A percentile compares a stretch with the other conserved stretches of the same genome.
phyloP scores from a whole-genome alignment of 2,888 invertebrate genomes.

The Margaritifera margaritifera region DNA sequence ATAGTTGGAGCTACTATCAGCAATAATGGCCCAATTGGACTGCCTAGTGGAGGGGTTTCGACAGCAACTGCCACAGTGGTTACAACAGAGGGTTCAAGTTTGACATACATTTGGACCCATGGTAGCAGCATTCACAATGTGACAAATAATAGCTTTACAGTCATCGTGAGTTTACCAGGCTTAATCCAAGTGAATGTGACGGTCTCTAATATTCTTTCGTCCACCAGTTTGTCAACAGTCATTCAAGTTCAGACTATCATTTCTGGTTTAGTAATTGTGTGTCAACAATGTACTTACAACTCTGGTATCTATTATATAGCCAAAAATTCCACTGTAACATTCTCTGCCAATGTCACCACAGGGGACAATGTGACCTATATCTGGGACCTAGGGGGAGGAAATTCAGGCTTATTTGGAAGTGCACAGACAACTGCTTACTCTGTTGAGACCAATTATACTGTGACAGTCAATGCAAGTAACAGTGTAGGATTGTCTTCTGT shows the following conservation, averaged over 20 bases:
- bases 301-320: slow-evolving; percentile 35
- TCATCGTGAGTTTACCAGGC: neutral
- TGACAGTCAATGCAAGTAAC: slow-evolving; percentile 36
- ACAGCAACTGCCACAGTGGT: slow-evolving; percentile 19
- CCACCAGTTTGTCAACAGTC: slow-evolving; percentile 7
- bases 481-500: slow-evolving; percentile 11
- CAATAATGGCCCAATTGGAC: slow-evolving; percentile 17
- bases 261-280: slow-evolving; percentile 32
- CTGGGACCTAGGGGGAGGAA: slow-evolving; percentile 40
- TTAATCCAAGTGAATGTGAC: too few species aligned
- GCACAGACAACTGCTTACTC: slow-evolving; percentile 22
- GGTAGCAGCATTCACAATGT: slow-evolving; percentile 20
- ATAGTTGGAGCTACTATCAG: slow-evolving; percentile 21
- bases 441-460: slow-evolving; percentile 21
- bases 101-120: slow-evolving; percentile 30
- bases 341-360: slow-evolving; percentile 22
- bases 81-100: slow-evolving; percentile 18
- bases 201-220: too few species aligned
- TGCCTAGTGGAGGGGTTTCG: slow-evolving; percentile 19
- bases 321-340: slow-evolving; percentile 28
- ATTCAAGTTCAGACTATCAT: slow-evolving; percentile 41
- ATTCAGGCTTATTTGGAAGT: slow-evolving; percentile 12
- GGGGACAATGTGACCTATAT: slow-evolving; percentile 38
- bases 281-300: slow-evolving; percentile 24
- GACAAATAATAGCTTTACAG: neutral